Percentiles rank a stretch among this genome's conserved stretches.
Conservation (phyloP, 2,797 vertebrate genomes). For the Muscicapa striata region DNA sequence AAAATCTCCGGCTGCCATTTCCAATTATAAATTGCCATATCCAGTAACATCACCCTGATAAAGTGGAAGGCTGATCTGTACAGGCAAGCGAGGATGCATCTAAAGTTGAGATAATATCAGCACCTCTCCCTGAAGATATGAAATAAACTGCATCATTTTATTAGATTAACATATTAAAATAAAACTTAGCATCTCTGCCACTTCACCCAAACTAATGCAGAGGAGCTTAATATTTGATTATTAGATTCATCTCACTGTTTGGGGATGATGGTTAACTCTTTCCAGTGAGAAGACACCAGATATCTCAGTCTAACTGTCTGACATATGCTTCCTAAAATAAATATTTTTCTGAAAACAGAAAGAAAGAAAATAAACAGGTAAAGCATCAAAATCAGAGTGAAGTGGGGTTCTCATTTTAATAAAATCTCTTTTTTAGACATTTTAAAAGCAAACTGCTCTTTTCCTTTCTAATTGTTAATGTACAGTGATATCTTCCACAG, state of each 20-base stretch:
- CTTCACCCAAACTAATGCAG: not conserved
- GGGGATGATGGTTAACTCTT: not conserved
- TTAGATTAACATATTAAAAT: constrained; percentile 32
- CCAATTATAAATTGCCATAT: constrained; percentile 60
- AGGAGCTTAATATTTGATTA: not conserved
- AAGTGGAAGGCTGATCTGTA: constrained; percentile 2
- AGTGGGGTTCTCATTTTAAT: not conserved
- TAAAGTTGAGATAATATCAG: constrained; percentile 40
- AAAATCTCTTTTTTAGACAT: not conserved
- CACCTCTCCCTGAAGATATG: constrained; percentile 30
- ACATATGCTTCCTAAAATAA: not conserved
- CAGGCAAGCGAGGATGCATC: constrained; percentile 35
- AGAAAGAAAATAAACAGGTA: not conserved
- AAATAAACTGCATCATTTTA: constrained; percentile 21
- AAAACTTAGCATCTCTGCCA: not conserved
- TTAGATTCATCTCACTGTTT: not conserved
- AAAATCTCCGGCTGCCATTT: constrained; percentile 58
- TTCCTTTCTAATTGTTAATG: not conserved
- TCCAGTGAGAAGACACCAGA: not conserved
- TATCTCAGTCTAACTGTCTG: not conserved
- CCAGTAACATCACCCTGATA: constrained; percentile 35
- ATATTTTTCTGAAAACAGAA: not conserved
- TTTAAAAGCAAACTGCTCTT: not conserved
- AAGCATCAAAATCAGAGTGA: not conserved
- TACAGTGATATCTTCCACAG: accelerated